A percentile compares a stretch with the other conserved stretches of the same genome.
Conservation (phyloP, 2,113 vertebrate species). For the Larimichthys polyactis region DNA sequence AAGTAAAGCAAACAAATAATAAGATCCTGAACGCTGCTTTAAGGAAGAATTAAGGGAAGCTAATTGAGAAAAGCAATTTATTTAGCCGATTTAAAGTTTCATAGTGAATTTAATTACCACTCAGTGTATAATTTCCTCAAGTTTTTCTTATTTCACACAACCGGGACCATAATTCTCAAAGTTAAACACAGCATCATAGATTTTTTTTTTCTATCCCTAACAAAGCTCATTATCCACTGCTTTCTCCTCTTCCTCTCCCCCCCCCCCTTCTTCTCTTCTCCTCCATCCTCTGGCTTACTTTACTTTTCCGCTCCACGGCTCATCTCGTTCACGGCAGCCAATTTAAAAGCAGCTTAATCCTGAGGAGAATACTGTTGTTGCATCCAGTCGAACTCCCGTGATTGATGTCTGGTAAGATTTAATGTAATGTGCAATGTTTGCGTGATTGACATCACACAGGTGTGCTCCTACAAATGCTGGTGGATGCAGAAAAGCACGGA, state of each 20-base stretch:
- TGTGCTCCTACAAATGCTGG: constrained; percentile 44
- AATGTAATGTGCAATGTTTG: constrained; percentile 69
- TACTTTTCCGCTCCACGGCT: constrained; percentile 66
- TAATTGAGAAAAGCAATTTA: constrained; percentile 84
- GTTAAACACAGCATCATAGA: constrained; percentile 64
- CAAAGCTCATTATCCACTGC: constrained; percentile 72
- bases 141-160: constrained; percentile 74
- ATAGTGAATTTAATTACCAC: constrained; percentile 80
- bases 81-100: constrained; percentile 84
- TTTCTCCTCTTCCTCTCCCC: constrained; percentile 21
- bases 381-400: constrained; percentile 65
- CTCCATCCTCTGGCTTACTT: constrained; percentile 69
- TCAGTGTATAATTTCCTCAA: constrained; percentile 77
- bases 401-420: constrained; percentile 80
- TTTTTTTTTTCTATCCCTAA: constrained; percentile 49
- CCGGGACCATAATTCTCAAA: constrained; percentile 71
- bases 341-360: constrained; percentile 83
- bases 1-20: constrained; percentile 62
- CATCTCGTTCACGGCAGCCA: constrained; percentile 76
- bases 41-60: constrained; percentile 58
- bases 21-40: constrained; percentile 42
- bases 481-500: constrained; percentile 47
- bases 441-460: constrained; percentile 77
- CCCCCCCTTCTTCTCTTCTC: background rate
- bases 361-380: constrained; percentile 69